Base-by-base conservation (phyloP, 1,140 invertebrate species). In the Meloidogyne floridensis region DNA sequence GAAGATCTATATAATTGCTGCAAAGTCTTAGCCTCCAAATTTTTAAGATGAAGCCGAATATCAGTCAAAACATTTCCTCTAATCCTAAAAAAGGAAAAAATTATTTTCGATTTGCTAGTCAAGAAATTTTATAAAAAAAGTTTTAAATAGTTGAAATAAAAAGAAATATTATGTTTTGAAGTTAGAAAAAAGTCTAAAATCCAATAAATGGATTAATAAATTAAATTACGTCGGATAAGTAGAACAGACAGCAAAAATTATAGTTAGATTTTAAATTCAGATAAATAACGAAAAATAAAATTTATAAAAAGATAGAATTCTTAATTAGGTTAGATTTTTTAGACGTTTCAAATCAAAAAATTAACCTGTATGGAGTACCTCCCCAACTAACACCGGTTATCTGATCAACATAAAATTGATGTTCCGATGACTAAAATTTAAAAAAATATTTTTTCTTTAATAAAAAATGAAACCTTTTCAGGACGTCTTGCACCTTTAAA, bases 301-400 rank as follows among this genome's bases (percentile, higher is more conserved):
- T 74, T 74, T n/a, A n/a, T n/a, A 2, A 3, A 13, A 15, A n/a
- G 7, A 18, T 13, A 18, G 72, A n/a, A n/a, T n/a, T n/a, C n/a
- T n/a, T n/a, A n/a, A n/a, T n/a, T n/a, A n/a, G n/a, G n/a, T n/a
- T n/a, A n/a, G n/a, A n/a, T n/a, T n/a, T n/a, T n/a, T n/a, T n/a
- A n/a, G n/a, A n/a, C n/a, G n/a, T 6, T 47, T 47, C 7, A 15
- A 75, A 11, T 0, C 20, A 18, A 11, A 70, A 42, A 72, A 43
- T 42, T 71, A 79, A 69, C 51, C n/a, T 20, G 77, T 79, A 79
- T n/a, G 65, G 65, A 10, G n/a, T 43, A 11, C 77, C 77, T 9
- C 77, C 77, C 77, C 77, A 79, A 43, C 65, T 71, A n/a, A 79
- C 77, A 11, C 77, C 77, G 13, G 53, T 79, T 54, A 79, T 79